Evolutionary conservation across 2,113 vertebrate species (phyloP), one percentile per base, ranked within the genome.

Genomic region (Dendropsophus ebraccatus): DNA sequence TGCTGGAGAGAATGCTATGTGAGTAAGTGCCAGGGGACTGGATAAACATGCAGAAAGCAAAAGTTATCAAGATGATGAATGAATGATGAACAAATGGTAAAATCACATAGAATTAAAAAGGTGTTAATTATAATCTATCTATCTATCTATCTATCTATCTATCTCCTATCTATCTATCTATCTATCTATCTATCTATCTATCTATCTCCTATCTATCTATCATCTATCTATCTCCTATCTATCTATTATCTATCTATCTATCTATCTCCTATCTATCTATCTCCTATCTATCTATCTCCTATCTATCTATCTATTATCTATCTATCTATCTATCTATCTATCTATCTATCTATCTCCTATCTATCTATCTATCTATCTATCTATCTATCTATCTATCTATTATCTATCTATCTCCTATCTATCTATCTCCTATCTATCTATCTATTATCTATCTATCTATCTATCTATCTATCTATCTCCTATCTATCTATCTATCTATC

Each of bases 401-500:
- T n/a, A n/a, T n/a, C n/a, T n/a, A n/a, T n/a, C n/a, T n/a, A n/a
- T n/a, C n/a, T n/a, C n/a, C n/a, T n/a, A n/a, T n/a, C n/a, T n/a
- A n/a, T n/a, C n/a, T n/a, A n/a, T n/a, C n/a, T n/a, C n/a, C n/a
- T n/a, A n/a, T n/a, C n/a, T n/a, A n/a, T n/a, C n/a, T n/a, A n/a
- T n/a, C n/a, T n/a, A n/a, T n/a, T n/a, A n/a, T n/a, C n/a, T n/a
- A n/a, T n/a, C n/a, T n/a, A n/a, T n/a, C n/a, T 60, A 60, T 60
- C 56, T 60, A 60, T 60, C 56, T 60, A 56, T 60, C 56, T 60
- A 60, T 60, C 56, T 60, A 60, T 60, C 56, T 60, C 25, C 56
- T 60, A 60, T 60, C 56, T 56, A 56, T 21, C 54, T 56, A 56
- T 56, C 54, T 56, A 21, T 56, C 54, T 56, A 56, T 56, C 54